phyloP scores from a whole-genome alignment of 2,113 vertebrate species.

The Dasypus novemcinctus region DNA sequence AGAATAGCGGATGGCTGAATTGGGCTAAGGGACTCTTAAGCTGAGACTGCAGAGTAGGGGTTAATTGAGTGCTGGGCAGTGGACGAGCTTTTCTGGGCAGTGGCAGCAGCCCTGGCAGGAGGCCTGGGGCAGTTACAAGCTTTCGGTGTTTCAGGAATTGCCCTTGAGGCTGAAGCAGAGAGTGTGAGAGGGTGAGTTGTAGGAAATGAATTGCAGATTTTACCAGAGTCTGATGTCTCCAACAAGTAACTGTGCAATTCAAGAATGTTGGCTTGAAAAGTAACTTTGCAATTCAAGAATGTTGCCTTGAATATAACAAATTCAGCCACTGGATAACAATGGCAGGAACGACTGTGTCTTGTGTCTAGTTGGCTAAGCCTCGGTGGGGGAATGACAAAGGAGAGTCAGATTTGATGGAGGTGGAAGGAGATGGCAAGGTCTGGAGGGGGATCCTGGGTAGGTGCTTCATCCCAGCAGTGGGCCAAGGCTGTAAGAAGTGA shows the following conservation, averaged over 20 bases:
- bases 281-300: not conserved
- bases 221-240: not conserved
- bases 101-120: not conserved
- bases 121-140: not conserved
- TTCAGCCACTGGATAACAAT: not conserved
- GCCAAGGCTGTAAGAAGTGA: not conserved
- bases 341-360: not conserved
- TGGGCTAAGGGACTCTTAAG: not conserved
- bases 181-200: not conserved
- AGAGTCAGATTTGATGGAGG: not conserved
- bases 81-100: not conserved
- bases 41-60: not conserved
- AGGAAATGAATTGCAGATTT: not conserved
- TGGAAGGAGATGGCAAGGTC: not conserved
- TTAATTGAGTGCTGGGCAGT: not conserved
- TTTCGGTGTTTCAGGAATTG: not conserved
- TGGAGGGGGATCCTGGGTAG: not conserved
- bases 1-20: not conserved
- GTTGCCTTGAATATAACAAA: not conserved
- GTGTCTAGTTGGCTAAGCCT: not conserved
- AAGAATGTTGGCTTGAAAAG: not conserved
- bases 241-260: not conserved
- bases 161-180: slow-evolving; percentile 29
- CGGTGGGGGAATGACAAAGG: not conserved
- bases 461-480: not conserved